A percentile compares a stretch with the other conserved stretches of the same genome.
phyloP scores from a whole-genome alignment of 2,797 vertebrate species.

The Arremon brunneinucha region DNA sequence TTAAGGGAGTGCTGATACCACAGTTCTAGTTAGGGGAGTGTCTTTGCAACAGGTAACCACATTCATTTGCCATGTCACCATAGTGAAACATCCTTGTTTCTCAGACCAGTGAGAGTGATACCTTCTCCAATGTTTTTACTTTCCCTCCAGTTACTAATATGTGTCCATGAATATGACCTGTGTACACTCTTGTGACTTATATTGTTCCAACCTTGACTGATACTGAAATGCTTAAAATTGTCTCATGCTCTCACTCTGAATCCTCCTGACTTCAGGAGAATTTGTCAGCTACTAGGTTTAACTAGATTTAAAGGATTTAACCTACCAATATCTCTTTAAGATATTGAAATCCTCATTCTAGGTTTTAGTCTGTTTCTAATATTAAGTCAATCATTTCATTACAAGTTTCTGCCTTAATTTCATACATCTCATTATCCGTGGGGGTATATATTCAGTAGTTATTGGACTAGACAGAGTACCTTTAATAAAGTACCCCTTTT shows the following conservation, averaged over 20 bases:
- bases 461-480: not conserved
- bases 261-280: not conserved
- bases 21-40: fast-evolving
- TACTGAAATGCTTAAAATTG: not conserved
- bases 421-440: not conserved
- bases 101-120: not conserved
- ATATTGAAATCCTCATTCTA: not conserved
- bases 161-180: not conserved
- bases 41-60: not conserved
- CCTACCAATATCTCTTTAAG: not conserved
- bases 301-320: not conserved
- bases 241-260: not conserved
- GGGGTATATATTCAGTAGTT: not conserved
- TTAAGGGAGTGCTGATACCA: not conserved
- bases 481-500: not conserved
- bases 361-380: not conserved
- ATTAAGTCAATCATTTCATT: not conserved
- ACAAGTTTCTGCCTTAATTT: not conserved
- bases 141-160: not conserved
- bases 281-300: not conserved
- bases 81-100: not conserved
- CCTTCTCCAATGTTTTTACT: not conserved
- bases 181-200: fast-evolving
- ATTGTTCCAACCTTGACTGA: not conserved
- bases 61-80: not conserved